These are phyloP conservation scores for Lophotriccus pileatus DNA, from an alignment of 2,797 vertebrate species.

Conservation along the genomic window DNA sequence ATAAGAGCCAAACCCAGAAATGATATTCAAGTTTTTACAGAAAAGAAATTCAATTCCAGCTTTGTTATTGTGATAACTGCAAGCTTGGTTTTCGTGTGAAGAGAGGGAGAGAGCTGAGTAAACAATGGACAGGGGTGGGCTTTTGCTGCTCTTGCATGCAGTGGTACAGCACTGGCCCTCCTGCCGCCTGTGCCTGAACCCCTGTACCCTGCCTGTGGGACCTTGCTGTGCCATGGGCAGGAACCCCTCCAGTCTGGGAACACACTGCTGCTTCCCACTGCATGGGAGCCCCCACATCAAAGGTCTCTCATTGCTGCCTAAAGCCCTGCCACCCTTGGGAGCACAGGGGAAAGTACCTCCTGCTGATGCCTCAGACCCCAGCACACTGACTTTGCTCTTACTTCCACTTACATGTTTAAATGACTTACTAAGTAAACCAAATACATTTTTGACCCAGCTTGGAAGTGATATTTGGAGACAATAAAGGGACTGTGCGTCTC, in stretches of 20 bases:
- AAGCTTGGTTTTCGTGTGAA: neutral
- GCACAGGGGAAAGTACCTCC: neutral
- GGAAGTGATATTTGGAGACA: neutral
- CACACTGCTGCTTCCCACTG: neutral
- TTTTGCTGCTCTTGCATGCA: neutral
- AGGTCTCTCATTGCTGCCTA: neutral
- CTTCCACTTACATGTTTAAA: neutral
- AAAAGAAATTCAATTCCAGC: neutral
- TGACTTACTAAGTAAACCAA: neutral
- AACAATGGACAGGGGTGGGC: accelerated
- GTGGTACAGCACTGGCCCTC: neutral
- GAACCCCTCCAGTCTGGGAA: neutral
- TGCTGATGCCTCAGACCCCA: neutral
- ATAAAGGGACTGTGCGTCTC: neutral
- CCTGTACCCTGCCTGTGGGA: accelerated
- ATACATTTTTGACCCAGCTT: neutral
- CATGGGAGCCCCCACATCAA: accelerated
- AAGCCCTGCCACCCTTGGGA: accelerated
- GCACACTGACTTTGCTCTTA: neutral
- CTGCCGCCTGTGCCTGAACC: neutral
- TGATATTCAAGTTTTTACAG: neutral
- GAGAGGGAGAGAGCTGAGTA: neutral
- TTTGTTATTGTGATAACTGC: neutral
- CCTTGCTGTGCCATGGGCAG: neutral
- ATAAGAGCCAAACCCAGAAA: neutral